Evolutionary conservation across 2,113 vertebrate genomes (phyloP), one percentile per base, ranked within the genome.

Genomic region (Neogale vison): DNA sequence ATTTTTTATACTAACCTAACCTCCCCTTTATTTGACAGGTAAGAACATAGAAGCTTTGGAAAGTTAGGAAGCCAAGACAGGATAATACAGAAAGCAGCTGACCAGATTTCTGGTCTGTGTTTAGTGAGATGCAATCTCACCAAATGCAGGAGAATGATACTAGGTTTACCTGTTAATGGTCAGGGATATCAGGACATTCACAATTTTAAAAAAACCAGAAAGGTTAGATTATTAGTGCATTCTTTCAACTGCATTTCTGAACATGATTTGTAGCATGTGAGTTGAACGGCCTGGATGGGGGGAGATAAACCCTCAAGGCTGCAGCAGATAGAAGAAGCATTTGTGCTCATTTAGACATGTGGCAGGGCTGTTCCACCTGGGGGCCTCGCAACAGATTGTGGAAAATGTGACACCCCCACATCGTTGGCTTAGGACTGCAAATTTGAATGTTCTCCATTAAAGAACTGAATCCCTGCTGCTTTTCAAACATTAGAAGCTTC

Each of bases 361-460:
- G 55, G 55, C 61, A 83, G 34, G 26, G 55, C 6, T 71, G 47
- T 36, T 39, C 67, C 17, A 95, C 80, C 93, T 79, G 74, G 39
- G 55, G 83, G 80, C 50, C 57, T 72, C 50, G 29, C 45, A 55
- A 86, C 81, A 96, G 79, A 67, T 50, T 87, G 87, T 31, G 63
- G 65, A 84, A 89, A 93, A 89, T 59, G 14, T 63, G 55, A 91
- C 59, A 57, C n/a, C 69, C 42, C 21, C 2, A 3, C 0, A 3
- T 29, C 92, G 72, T 36, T 89, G 95, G 69, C 12, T 47, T 88
- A 63, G 93, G 65, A 55, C 7, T 21, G 69, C 63, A 96, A n/a
- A 96, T 96, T 69, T 92, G 80, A 96, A 97, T 92, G 84, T 92
- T 90, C 76, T 90, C 69, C 83, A 84, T 21, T 61, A 82, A n/a